Evolutionary conservation across 2,888 invertebrate genomes (phyloP).

Genomic region (Synanthedon andrenaeformis): DNA sequence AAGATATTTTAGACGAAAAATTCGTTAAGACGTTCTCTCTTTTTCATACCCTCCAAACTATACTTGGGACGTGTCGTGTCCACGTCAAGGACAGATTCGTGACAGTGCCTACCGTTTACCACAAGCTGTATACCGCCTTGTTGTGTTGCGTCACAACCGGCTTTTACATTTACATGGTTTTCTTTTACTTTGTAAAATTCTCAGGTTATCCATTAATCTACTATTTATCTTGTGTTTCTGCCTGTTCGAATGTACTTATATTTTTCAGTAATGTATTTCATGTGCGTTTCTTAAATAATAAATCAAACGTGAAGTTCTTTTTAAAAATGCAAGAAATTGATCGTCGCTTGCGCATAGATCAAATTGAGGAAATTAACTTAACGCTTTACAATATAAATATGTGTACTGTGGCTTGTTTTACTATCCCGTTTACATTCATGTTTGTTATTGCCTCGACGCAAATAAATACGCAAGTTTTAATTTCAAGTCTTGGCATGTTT

Average conservation of each 20-base stretch:
- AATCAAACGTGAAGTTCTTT: conserved; percentile 27
- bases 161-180: background rate
- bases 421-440: background rate
- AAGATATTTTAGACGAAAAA: conserved; percentile 32
- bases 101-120: conserved; percentile 25
- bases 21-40: conserved; percentile 23
- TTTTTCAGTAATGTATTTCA: conserved; percentile 16
- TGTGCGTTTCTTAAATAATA: conserved; percentile 30
- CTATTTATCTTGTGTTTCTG: background rate
- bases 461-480: background rate
- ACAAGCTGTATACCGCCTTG: conserved; percentile 24
- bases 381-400: background rate
- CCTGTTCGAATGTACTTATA: background rate
- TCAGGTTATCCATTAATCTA: background rate
- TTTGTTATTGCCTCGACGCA: background rate
- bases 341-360: conserved; percentile 12
- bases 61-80: conserved; percentile 33
- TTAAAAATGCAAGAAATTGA: conserved; percentile 39
- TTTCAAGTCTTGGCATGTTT: background rate
- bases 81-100: conserved; percentile 30
- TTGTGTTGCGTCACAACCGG: background rate
- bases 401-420: background rate
- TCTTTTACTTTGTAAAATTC: background rate
- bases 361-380: background rate
- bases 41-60: conserved; percentile 21